phyloP scores from a whole-genome alignment of 2,888 invertebrate species.

The Sesamia inferens region DNA sequence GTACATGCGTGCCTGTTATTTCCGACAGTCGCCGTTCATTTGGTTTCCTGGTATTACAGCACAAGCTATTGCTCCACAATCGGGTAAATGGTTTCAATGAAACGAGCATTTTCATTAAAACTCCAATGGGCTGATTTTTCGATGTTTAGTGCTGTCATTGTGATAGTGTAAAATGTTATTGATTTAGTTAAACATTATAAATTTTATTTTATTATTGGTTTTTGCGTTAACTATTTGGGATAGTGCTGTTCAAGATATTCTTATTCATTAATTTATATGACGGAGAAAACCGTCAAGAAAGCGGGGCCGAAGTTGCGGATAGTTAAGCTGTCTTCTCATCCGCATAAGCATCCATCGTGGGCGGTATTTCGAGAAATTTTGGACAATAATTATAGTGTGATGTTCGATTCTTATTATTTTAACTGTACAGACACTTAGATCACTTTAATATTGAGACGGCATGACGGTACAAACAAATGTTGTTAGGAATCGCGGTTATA shows the following conservation, averaged over 20 bases:
- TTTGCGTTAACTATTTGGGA: neutral
- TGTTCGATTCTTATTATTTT: no score
- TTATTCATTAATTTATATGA: neutral
- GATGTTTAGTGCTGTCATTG: neutral
- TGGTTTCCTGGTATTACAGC: constrained; percentile 50
- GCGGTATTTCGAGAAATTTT: no score
- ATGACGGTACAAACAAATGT: no score
- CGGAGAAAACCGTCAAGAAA: no score
- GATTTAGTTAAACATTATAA: neutral
- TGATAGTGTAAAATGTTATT: neutral
- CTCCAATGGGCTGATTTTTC: constrained; percentile 12
- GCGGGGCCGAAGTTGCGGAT: no score
- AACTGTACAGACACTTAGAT: no score
- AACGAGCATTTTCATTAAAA: constrained; percentile 42
- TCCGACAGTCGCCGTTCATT: constrained; percentile 16
- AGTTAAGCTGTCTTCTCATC: no score
- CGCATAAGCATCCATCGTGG: no score
- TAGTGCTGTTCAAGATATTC: neutral
- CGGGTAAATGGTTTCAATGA: constrained; percentile 47
- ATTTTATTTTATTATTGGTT: neutral
- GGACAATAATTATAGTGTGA: no score
- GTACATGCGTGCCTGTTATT: constrained; percentile 43
- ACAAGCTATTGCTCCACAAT: constrained; percentile 37
- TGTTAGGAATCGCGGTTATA: no score
- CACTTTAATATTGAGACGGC: no score